Base-by-base conservation (phyloP, 2,797 vertebrate species). In the Aplochiton taeniatus region DNA sequence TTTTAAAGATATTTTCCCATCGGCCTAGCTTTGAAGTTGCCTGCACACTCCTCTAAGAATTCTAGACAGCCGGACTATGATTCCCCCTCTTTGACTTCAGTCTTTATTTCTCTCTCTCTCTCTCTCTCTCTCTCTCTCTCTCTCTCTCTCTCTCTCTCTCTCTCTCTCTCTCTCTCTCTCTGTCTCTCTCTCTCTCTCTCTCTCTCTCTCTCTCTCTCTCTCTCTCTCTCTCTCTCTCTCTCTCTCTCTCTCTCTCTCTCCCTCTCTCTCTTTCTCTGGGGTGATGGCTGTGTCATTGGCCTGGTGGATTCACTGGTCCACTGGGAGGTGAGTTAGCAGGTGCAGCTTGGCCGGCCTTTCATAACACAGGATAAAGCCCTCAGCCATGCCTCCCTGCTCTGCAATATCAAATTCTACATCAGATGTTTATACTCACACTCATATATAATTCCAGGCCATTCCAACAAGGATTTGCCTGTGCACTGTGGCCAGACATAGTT, bases 251-350 rank as follows among this genome's bases (percentile, higher is more conserved):
- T 14, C 53, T 8, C 11, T 8, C 9, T 41, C 53, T 41, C 53
- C 2, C 11, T 8, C 11, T 14, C 20, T 8, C 20, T 18, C 4
- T 54, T 18, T 9, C 42, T 58, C n/a, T 43, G 70, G 71, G 71
- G 66, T 79, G 68, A 69, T 67, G 74, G 58, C 73, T 83, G 72
- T 70, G 70, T 51, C 77, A 69, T 81, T 77, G 71, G 76, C 76
- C 63, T 65, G 45, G 69, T 81, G 80, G 82, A 87, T 84, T 80
- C 79, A 79, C 70, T 72, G 76, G 73, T 85, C 82, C 80, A 75
- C 4, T 78, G 75, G 81, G 82, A 73, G 65, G 66, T 68, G 70
- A 75, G 83, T 84, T 86, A 77, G 65, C 81, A 86, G 83, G 82
- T 82, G 81, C 49, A 31, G 31, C 31, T 6, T 75, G 70, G 76